These are phyloP conservation scores for Ormyrus thymus DNA, from an alignment of 2,888 invertebrate species.

Conservation along the genomic window DNA sequence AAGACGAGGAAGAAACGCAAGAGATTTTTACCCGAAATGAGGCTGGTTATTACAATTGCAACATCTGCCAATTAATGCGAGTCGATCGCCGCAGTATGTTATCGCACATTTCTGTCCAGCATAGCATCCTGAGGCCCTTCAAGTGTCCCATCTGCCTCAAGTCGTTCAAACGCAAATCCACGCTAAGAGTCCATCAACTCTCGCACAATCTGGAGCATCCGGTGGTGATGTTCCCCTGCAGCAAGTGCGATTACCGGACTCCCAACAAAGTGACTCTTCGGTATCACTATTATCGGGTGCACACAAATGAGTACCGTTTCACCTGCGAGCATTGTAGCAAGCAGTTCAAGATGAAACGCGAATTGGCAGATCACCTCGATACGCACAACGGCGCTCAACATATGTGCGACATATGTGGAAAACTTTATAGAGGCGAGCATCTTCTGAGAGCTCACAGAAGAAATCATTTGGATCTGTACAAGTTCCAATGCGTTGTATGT, in stretches of 20 bases:
- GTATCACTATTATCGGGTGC: conserved; percentile 61
- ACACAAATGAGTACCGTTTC: conserved; percentile 63
- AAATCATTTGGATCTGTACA: conserved; percentile 61
- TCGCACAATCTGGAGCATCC: background rate
- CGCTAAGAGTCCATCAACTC: conserved; percentile 10
- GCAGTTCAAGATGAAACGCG: conserved; percentile 65
- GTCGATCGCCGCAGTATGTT: background rate
- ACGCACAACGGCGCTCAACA: conserved; percentile 61
- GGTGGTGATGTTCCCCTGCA: conserved; percentile 59
- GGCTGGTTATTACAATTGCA: conserved; percentile 12
- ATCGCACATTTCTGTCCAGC: conserved; percentile 41
- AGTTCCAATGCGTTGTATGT: conserved; percentile 65
- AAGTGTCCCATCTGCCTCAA: conserved; percentile 63
- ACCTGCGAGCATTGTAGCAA: conserved; percentile 65
- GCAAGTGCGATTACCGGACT: conserved; percentile 68
- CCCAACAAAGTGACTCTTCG: conserved; percentile 66
- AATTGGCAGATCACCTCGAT: conserved; percentile 65
- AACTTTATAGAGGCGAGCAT: conserved; percentile 65
- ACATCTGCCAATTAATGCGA: conserved; percentile 18
- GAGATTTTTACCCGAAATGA: conserved; percentile 15
- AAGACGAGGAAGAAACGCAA: background rate
- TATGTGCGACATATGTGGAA: conserved; percentile 68
- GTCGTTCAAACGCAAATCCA: conserved; percentile 46
- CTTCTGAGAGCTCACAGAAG: conserved; percentile 65
- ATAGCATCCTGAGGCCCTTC: conserved; percentile 65